Evolutionary conservation across 2,888 invertebrate species (phyloP).

Genomic region (Cheilosia variabilis): DNA sequence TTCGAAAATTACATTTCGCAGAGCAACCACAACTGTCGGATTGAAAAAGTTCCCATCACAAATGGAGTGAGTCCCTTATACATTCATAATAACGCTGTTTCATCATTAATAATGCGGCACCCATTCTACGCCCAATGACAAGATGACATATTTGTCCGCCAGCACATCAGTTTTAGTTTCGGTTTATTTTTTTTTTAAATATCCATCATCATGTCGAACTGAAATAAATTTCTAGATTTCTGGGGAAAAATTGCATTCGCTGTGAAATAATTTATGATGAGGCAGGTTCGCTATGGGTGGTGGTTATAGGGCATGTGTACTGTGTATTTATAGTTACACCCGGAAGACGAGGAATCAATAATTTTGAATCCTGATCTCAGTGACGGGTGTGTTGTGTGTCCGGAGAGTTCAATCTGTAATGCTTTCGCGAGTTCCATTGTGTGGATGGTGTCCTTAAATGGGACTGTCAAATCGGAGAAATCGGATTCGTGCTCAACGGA

Average conservation of each 20-base stretch:
- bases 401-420: constrained; percentile 49
- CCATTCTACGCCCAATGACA: constrained; percentile 3
- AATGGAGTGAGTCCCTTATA: neutral
- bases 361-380: constrained; percentile 58
- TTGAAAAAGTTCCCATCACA: constrained; percentile 3
- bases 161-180: constrained; percentile 6
- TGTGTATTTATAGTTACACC: neutral
- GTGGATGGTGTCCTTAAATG: constrained; percentile 34
- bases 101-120: constrained; percentile 23
- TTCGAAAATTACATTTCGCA: neutral
- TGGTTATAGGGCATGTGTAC: no score
- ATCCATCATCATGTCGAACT: constrained; percentile 47
- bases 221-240: constrained; percentile 33
- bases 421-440: constrained; percentile 10
- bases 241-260: constrained; percentile 47
- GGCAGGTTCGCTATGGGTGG: constrained; percentile 33
- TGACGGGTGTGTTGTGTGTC: constrained; percentile 19
- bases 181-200: constrained; percentile 3
- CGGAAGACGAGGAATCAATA: constrained; percentile 32
- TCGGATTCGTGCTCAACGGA: constrained; percentile 21
- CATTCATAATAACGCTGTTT: constrained; percentile 9
- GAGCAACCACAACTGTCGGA: constrained; percentile 5
- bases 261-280: constrained; percentile 48
- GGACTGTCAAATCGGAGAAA: constrained; percentile 55
- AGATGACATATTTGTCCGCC: constrained; percentile 17